Evolutionary conservation across 2,888 invertebrate genomes (phyloP), one percentile per base, ranked within the genome.

Genomic region (Trypoxylon attenuatum): DNA sequence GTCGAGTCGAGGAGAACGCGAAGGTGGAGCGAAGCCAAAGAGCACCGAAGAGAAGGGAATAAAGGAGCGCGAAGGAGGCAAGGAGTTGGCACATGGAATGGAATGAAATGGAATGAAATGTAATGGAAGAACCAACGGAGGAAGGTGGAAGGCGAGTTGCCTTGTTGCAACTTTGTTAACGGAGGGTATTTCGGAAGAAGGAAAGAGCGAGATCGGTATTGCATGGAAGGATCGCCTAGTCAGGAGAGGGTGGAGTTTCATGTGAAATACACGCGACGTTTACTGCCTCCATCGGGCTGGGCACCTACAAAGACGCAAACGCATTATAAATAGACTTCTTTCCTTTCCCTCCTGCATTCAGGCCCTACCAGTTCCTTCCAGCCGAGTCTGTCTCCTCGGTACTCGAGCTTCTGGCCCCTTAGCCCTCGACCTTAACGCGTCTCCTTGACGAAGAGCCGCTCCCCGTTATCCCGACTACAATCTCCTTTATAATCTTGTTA

Each of bases 211-310:
- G 85, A 86, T 86, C 85, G 85, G 85, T 83, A 86, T 82, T 82
- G 83, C 82, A 73, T 76, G 69, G 71, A 74, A 77, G 33, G 13
- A 10, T 33, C 13, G 1, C 33, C n/a, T 38, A 59, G 72, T 69
- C 73, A 68, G 71, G 80, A 76, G 81, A 80, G 85, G 84, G 85
- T 85, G 85, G 84, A 87, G 85, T 85, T 82, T 81, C 83, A 73
- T 84, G 85, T 87, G 85, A 87, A 86, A 87, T 87, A 87, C 86
- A 86, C 84, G 82, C 84, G 87, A 86, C 87, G 80, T 86, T 87
- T 87, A 85, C 84, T 83, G 82, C 85, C 82, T 80, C 62, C 63
- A 82, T 83, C 84, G 84, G 84, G 82, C 81, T 78, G 80, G 74
- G 78, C 75, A 76, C 82, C 75, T 69, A 80, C 78, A 79, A 79